Evolutionary conservation across 2,888 invertebrate species (phyloP).

Genomic region (Glyphotaelius pellucidus): DNA sequence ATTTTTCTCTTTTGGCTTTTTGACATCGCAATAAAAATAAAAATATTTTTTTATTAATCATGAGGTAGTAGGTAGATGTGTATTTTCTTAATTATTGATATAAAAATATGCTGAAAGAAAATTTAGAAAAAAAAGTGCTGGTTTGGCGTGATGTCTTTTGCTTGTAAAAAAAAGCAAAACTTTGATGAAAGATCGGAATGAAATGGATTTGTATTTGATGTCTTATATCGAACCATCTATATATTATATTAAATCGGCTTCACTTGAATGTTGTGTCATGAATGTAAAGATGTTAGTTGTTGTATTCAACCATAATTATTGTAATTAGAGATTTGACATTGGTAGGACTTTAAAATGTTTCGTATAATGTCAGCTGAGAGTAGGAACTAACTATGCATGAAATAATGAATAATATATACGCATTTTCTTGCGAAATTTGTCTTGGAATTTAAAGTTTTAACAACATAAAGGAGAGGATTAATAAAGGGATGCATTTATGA

Average conservation of each 20-base stretch:
- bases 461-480: background rate
- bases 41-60: background rate
- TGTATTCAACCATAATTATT: background rate
- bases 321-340: constrained; percentile 28
- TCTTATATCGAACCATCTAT: background rate
- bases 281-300: constrained; percentile 31
- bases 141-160: background rate
- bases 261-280: constrained; percentile 29
- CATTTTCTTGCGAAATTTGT: background rate
- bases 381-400: background rate
- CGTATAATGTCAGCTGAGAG: background rate
- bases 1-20: background rate
- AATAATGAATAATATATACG: background rate
- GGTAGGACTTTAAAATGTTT: background rate
- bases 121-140: constrained; percentile 4
- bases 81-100: constrained; percentile 13
- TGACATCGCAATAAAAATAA: background rate
- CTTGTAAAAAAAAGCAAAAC: background rate
- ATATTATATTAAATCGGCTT: constrained; percentile 3
- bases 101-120: background rate
- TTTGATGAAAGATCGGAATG: background rate
- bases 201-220: background rate
- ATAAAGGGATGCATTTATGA: background rate
- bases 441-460: background rate
- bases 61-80: constrained; percentile 17